Conservation (phyloP, 2,113 vertebrate species). For the Pangasianodon gigas region DNA sequence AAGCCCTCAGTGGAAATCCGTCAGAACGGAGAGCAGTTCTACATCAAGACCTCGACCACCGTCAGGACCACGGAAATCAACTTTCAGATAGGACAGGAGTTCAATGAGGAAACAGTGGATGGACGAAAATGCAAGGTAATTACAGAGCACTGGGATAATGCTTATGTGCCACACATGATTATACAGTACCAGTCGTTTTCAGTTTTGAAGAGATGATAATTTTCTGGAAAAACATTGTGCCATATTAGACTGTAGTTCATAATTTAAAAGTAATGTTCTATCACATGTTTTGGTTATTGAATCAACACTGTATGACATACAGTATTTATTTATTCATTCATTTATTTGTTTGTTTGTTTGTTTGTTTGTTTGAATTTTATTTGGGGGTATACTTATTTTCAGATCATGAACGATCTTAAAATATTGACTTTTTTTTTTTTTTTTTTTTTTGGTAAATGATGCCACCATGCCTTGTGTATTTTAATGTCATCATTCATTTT, state of each 20-base stretch:
- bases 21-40: constrained; percentile 91
- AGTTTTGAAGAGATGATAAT: neutral
- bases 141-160: neutral
- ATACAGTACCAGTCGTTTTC: neutral
- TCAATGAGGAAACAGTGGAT: constrained; percentile 94
- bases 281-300: neutral
- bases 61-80: constrained; percentile 95
- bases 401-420: neutral
- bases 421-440: neutral
- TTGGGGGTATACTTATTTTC: neutral
- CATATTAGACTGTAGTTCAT: neutral
- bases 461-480: neutral
- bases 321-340: neutral
- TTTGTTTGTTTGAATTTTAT: neutral
- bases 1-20: constrained; percentile 95
- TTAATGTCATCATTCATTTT: neutral
- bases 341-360: too few species aligned
- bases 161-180: neutral
- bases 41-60: constrained; percentile 96
- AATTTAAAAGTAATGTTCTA: neutral
- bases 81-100: constrained; percentile 91
- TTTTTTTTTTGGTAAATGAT: neutral
- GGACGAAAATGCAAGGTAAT: constrained; percentile 94
- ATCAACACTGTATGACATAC: neutral
- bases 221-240: neutral